phyloP scores from a whole-genome alignment of 1,140 invertebrate genomes.

The Asbolus verrucosus region DNA sequence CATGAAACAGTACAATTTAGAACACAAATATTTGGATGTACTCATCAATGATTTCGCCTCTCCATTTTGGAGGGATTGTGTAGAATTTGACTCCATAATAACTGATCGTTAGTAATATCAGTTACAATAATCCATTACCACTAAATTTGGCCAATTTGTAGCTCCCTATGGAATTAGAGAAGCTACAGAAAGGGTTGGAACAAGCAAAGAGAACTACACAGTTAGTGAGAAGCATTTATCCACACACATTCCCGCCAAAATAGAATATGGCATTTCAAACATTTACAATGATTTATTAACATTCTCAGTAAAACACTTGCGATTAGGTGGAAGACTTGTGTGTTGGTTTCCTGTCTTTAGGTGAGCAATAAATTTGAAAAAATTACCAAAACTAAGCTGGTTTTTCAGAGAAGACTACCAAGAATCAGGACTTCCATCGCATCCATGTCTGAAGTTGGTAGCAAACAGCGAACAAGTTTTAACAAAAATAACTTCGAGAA shows the following conservation, averaged over 20 bases:
- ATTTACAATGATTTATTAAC: conserved; percentile 86
- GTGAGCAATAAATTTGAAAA: no score
- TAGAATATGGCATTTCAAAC: conserved; percentile 84
- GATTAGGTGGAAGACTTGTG: conserved; percentile 82
- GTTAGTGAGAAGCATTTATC: conserved; percentile 73
- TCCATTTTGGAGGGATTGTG: conserved; percentile 78
- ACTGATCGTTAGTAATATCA: conserved; percentile 80
- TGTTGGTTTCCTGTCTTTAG: conserved; percentile 93
- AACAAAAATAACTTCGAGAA: conserved; percentile 80
- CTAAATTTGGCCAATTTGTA: conserved; percentile 65
- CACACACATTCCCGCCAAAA: conserved; percentile 86
- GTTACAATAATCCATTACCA: not conserved
- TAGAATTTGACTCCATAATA: conserved; percentile 88
- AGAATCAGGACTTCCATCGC: conserved; percentile 79
- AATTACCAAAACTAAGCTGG: no score
- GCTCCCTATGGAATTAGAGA: conserved; percentile 97
- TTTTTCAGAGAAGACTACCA: conserved; percentile 79
- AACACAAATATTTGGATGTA: conserved; percentile 85
- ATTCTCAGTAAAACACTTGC: conserved; percentile 84
- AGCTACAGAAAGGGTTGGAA: conserved; percentile 86
- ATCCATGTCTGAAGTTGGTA: conserved; percentile 82
- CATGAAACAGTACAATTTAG: conserved; percentile 86
- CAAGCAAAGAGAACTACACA: conserved; percentile 71
- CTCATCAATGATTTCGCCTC: conserved; percentile 90
- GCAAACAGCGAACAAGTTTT: conserved; percentile 90